Base-by-base conservation (phyloP, 2,113 vertebrate species). In the Oreochromis tanganicae region DNA sequence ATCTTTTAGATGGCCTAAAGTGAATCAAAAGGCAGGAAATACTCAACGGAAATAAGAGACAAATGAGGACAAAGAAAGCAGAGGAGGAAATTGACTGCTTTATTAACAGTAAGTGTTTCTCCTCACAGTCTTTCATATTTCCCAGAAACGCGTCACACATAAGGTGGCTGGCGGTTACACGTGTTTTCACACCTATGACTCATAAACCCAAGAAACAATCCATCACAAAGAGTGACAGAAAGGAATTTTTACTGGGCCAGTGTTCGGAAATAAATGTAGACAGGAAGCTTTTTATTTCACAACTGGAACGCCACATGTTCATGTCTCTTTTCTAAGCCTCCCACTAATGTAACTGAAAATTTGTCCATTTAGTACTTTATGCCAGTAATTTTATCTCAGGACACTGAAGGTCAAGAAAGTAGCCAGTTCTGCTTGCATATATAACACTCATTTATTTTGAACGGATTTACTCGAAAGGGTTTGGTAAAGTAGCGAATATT, bases 121-220 rank as follows among this genome's bases (percentile, higher is more conserved):
- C 21, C 24, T 71, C 34, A 4, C 14, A 82, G 24, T 32, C 57
- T 48, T 75, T 80, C 48, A 19, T n/a, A 13, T 71, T 90, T 92
- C 91, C 88, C 82, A 88, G 88, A 85, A 92, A 63, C 11, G 1
- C 7, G 9, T 84, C 55, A 5, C 80, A 59, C 75, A 50, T 55
- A 6, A 13, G 7, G 34, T 4, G 24, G 83, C 7, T 85, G 43
- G 78, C 46, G 21, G 85, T n/a, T 78, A 27, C 85, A 24, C 6
- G 5, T 87, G 89, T 89, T 87, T 87, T 89, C 84, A 54, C 89
- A 68, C 55, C 68, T 85, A 36, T 5, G 87, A 29, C 54, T 78
- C 91, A 83, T 89, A 81, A 87, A 88, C 21, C 7, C 36, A 73
- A 52, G 61, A 66, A 82, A 66, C 71, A 6, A 81, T 90, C 84